Conservation (phyloP, 2,113 vertebrate species). For the Sialia sialis region DNA sequence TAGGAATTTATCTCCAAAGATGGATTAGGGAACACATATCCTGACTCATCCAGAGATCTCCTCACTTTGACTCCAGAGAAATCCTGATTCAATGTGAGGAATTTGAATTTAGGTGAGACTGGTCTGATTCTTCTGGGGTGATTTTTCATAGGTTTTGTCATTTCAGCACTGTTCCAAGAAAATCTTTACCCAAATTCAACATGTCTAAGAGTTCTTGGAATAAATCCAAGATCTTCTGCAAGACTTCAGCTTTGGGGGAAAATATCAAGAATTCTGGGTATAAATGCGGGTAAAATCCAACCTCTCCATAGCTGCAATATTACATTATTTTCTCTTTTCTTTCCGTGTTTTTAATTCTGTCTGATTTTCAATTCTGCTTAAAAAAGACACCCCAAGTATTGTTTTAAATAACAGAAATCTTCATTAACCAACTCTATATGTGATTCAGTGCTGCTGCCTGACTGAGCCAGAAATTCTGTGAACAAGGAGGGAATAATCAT, state of each 20-base stretch:
- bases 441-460: background rate
- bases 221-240: background rate
- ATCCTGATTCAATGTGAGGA: background rate
- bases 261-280: background rate
- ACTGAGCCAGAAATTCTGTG: background rate
- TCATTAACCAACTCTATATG: rapidly evolving
- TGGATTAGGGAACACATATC: rapidly evolving
- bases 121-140: rapidly evolving
- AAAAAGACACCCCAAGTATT: rapidly evolving
- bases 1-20: background rate
- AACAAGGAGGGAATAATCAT: background rate
- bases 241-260: background rate
- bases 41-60: background rate
- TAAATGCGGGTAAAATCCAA: background rate
- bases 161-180: background rate
- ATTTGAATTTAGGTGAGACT: background rate
- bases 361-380: background rate
- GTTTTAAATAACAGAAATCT: background rate
- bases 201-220: background rate
- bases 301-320: background rate
- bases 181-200: rapidly evolving
- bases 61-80: background rate
- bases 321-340: background rate
- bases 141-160: background rate
- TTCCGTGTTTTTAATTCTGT: background rate